phyloP scores from a whole-genome alignment of 1,140 invertebrate genomes.

The Drosophila navojoa region DNA sequence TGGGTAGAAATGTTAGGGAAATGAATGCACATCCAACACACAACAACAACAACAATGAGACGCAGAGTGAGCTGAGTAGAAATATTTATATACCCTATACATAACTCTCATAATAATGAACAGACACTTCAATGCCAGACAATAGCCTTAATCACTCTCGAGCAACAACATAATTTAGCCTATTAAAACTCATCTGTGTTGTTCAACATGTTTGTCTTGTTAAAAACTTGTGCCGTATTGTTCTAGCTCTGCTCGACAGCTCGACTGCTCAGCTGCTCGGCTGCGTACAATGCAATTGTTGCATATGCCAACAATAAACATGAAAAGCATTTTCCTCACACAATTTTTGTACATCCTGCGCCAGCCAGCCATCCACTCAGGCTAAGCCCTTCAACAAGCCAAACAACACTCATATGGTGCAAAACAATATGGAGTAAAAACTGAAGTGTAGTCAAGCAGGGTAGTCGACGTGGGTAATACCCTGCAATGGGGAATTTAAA shows the following conservation, averaged over 20 bases:
- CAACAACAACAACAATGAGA: background rate
- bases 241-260: slow-evolving; percentile 5
- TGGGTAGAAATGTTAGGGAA: slow-evolving; percentile 4
- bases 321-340: slow-evolving; percentile 26
- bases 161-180: slow-evolving; percentile 4
- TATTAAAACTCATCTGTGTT: slow-evolving; percentile 23
- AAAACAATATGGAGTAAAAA: slow-evolving; percentile 19
- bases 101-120: background rate
- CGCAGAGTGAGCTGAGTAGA: no score
- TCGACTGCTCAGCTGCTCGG: slow-evolving; percentile 1
- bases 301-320: slow-evolving; percentile 27
- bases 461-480: background rate
- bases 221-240: slow-evolving; percentile 14
- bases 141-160: background rate
- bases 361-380: slow-evolving; percentile 1
- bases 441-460: background rate
- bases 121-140: background rate
- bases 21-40: background rate
- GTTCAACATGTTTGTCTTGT: slow-evolving; percentile 4
- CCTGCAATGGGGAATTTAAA: background rate
- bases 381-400: slow-evolving; percentile 25
- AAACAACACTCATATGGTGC: slow-evolving; percentile 27
- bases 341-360: slow-evolving; percentile 2
- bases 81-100: no score
- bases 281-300: slow-evolving; percentile 21